Percentiles rank a stretch among this genome's conserved stretches.
Evolutionary conservation across 2,888 invertebrate genomes (phyloP).

Genomic region (Drosophila borealis): DNA sequence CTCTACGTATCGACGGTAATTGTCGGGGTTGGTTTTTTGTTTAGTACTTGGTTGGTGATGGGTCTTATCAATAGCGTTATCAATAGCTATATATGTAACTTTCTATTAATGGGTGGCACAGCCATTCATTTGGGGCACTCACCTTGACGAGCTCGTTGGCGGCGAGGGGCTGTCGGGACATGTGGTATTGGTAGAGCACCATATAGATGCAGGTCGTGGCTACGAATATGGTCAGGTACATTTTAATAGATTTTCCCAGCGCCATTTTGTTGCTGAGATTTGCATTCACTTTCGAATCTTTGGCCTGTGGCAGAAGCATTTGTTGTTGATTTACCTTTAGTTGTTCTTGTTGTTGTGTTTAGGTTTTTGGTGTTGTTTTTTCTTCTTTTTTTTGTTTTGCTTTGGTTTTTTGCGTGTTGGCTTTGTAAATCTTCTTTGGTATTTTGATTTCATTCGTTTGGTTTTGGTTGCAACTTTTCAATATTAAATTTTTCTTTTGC

Average conservation of each 20-base stretch:
- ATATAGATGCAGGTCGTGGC: conserved; percentile 87
- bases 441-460: conserved; percentile 72
- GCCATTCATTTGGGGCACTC: conserved; percentile 33
- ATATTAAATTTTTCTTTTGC: conserved; percentile 19
- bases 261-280: conserved; percentile 76
- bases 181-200: conserved; percentile 88
- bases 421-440: conserved; percentile 54
- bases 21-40: background rate
- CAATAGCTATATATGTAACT: background rate
- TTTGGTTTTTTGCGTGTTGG: conserved; percentile 62
- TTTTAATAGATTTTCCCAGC: conserved; percentile 87
- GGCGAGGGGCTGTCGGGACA: conserved; percentile 86
- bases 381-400: background rate
- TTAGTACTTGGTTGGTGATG: background rate
- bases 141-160: conserved; percentile 82
- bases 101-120: background rate
- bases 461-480: conserved; percentile 39
- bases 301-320: conserved; percentile 36
- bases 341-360: conserved; percentile 14
- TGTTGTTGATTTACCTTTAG: conserved; percentile 7
- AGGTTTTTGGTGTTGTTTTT: conserved; percentile 17
- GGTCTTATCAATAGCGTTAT: conserved; percentile 19
- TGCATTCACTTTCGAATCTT: conserved; percentile 35
- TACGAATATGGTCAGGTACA: conserved; percentile 88
- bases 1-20: conserved; percentile 1